These are phyloP conservation scores for Dolomedes plantarius DNA, from an alignment of 2,888 invertebrate species.

Conservation along the genomic window DNA sequence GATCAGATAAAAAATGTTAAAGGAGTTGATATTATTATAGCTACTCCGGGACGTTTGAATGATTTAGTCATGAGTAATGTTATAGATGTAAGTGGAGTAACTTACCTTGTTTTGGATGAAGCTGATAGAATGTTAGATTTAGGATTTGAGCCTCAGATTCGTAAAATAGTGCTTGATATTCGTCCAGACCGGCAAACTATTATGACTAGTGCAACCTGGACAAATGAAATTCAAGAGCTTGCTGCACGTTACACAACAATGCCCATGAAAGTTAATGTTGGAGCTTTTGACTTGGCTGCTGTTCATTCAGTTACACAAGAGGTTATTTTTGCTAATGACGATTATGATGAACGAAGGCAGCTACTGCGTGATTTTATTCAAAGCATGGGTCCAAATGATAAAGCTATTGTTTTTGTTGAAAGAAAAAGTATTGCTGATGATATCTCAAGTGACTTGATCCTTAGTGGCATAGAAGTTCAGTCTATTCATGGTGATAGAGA, in stretches of 20 bases:
- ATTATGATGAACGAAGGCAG: conserved; percentile 84
- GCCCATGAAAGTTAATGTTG: conserved; percentile 93
- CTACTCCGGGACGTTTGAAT: conserved; percentile 94
- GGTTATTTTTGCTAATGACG: conserved; percentile 85
- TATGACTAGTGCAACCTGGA: conserved; percentile 98
- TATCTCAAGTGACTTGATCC: conserved; percentile 85
- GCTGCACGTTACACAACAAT: conserved; percentile 91
- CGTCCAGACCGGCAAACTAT: conserved; percentile 92
- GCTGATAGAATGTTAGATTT: conserved; percentile 83
- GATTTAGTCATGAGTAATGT: conserved; percentile 85
- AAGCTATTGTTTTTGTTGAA: conserved; percentile 93
- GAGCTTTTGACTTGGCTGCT: conserved; percentile 88
- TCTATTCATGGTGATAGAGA: conserved; percentile 92
- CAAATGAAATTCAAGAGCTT: conserved; percentile 87
- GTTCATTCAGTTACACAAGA: conserved; percentile 90
- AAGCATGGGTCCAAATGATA: conserved; percentile 85
- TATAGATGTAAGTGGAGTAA: conserved; percentile 86
- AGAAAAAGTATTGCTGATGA: conserved; percentile 90
- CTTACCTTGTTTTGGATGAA: conserved; percentile 94
- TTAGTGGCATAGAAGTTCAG: conserved; percentile 84
- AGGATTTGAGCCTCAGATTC: conserved; percentile 82
- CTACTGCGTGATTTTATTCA: conserved; percentile 82
- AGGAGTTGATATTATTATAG: conserved; percentile 96
- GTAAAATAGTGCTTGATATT: conserved; percentile 86
- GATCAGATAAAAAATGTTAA: conserved; percentile 86